Percentiles rank a stretch among this genome's conserved stretches.
Evolutionary conservation across 1,140 invertebrate species (phyloP).

Genomic region (Neodiprion lecontei): DNA sequence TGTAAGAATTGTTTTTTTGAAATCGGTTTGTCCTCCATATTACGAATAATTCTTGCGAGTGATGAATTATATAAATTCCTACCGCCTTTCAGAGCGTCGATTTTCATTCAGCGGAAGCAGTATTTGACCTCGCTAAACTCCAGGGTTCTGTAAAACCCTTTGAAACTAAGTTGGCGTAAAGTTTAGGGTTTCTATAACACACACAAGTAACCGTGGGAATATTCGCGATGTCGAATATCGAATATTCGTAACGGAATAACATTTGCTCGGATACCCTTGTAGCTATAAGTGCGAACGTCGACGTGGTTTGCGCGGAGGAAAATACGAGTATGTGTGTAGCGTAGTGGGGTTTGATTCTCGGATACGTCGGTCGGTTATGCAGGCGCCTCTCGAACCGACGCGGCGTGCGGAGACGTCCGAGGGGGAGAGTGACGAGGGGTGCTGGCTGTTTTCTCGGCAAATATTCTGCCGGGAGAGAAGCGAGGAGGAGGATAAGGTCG

Average conservation of each 20-base stretch:
- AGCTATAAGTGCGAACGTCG: too few species aligned
- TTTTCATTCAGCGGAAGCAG: too few species aligned
- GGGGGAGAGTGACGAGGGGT: neutral
- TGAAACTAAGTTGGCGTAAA: too few species aligned
- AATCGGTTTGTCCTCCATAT: too few species aligned
- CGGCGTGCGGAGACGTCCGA: neutral
- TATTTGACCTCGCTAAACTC: too few species aligned
- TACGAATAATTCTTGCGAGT: too few species aligned
- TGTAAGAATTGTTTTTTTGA: too few species aligned
- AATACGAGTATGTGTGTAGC: neutral
- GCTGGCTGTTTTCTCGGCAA: neutral
- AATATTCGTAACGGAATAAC: neutral
- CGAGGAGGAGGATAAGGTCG: neutral
- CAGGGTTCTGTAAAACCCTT: too few species aligned
- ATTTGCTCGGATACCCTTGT: neutral
- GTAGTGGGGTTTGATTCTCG: neutral
- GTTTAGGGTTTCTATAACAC: neutral
- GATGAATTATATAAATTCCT: too few species aligned
- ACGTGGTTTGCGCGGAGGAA: neutral
- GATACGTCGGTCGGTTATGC: neutral
- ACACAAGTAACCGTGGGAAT: neutral
- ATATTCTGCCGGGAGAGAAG: neutral
- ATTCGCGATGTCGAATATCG: neutral
- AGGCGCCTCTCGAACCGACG: neutral
- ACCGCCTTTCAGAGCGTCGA: too few species aligned